Base-by-base conservation (phyloP, 2,113 vertebrate genomes). In the Burhinus oedicnemus region DNA sequence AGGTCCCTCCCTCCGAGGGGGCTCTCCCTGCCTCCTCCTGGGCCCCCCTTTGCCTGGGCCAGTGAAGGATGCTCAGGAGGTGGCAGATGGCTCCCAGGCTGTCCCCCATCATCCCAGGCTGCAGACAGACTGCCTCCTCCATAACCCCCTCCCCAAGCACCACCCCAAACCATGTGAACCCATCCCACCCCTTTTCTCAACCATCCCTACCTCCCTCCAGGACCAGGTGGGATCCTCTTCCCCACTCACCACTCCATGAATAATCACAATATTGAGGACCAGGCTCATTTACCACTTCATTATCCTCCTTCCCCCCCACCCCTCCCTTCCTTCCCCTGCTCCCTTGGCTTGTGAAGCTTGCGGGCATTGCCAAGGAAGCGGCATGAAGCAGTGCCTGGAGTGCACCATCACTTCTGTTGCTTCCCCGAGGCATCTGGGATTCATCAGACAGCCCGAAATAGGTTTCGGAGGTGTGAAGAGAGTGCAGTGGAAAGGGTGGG, bases 401-500 rank as follows among this genome's bases (percentile, higher is more conserved):
- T 16, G 79, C 89, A 90, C 91, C 34, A 6, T 70, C 83, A 1
- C 95, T 98, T 91, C 97, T 97, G 93, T 25, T 83, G 83, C 95
- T 95, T 97, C 96, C 93, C 90, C 5, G 38, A 96, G 94, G 96
- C 96, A 96, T 93, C 98, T 98, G 96, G 97, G 97, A 97, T 96
- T 95, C 97, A 98, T 97, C 96, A 96, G 90, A 61, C 7, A 88
- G 97, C 97, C 97, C 92, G 94, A 97, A 98, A 97, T 98, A 98
- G 96, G 98, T 92, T 97, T 96, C 4, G 90, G 95, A 96, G 95
- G 96, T 98, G 96, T 95, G 97, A 96, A 90, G 91, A 91, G 83
- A 85, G 93, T 62, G 79, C 3, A 2, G 83, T 3, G 12, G 91
- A 70, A 94, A 84, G 89, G 87, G 29, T 84, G 91, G 52, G 52